These are phyloP conservation scores for Takifugu bimaculatus DNA, from an alignment of 2,113 vertebrate genomes.

Conservation along the genomic window DNA sequence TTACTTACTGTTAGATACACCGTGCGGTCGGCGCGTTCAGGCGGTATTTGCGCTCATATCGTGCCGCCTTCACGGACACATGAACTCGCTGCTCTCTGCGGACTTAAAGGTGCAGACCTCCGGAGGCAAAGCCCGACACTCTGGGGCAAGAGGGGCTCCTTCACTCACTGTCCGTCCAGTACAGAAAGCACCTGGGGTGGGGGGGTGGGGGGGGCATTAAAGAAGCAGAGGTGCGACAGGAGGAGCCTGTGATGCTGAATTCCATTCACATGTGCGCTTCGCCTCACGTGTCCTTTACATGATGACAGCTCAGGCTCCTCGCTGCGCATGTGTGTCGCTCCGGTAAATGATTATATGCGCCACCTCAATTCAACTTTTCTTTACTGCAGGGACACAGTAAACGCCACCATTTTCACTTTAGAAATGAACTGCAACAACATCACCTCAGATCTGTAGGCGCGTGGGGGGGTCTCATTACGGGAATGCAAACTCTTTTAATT, in stretches of 20 bases:
- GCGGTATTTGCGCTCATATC: conserved; percentile 14
- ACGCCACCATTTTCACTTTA: neutral
- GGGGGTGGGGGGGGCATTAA: neutral
- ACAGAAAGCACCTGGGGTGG: neutral
- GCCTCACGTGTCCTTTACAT: conserved; percentile 56
- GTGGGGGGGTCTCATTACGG: no score
- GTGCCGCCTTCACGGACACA: conserved; percentile 59
- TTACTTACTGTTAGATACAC: no score
- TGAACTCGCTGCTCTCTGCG: conserved; percentile 63
- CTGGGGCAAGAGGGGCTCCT: no score
- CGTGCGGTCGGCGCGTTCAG: no score
- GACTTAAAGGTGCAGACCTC: conserved; percentile 59
- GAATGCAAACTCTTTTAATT: no score
- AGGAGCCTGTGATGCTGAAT: conserved; percentile 8
- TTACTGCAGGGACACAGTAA: conserved; percentile 28
- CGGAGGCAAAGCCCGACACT: neutral
- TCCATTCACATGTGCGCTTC: conserved; percentile 52
- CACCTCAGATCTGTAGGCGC: no score
- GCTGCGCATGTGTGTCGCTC: conserved; percentile 57
- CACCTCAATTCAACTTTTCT: conserved; percentile 50
- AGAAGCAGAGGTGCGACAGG: neutral
- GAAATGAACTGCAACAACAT: neutral
- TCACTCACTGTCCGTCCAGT: neutral
- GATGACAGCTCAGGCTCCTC: conserved; percentile 41
- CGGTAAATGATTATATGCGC: conserved; percentile 43